These are phyloP conservation scores for Phrynosoma blainvillii DNA, from an alignment of 2,113 vertebrate genomes.

Conservation along the genomic window DNA sequence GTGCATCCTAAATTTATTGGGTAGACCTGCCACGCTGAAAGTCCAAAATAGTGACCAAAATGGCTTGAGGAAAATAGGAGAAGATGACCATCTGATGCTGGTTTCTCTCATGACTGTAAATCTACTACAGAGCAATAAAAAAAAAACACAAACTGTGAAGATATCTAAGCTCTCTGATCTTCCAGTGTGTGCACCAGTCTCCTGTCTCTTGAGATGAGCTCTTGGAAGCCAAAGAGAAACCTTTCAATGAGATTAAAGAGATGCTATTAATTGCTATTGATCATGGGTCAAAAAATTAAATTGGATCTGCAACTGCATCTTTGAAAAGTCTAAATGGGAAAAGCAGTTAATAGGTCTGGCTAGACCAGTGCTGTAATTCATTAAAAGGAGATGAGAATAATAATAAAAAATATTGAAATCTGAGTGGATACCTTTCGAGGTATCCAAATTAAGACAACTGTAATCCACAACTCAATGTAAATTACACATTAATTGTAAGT, in stretches of 20 bases:
- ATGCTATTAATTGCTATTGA: slow-evolving; percentile 96
- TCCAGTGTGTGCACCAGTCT: slow-evolving; percentile 47
- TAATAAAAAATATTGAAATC: slow-evolving; percentile 46
- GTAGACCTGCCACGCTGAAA: too few relatives aligned
- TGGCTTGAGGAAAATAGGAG: too few relatives aligned
- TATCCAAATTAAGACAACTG: slow-evolving; percentile 27
- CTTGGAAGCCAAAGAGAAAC: slow-evolving; percentile 77
- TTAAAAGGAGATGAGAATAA: slow-evolving; percentile 79
- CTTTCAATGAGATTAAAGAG: slow-evolving; percentile 93
- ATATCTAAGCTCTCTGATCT: slow-evolving; percentile 39
- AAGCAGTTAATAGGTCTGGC: slow-evolving; percentile 87
- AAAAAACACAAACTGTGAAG: fast-evolving
- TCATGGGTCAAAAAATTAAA: slow-evolving; percentile 93
- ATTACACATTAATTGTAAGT: slow-evolving; percentile 16
- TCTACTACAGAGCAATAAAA: fast-evolving
- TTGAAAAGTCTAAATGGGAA: slow-evolving; percentile 82
- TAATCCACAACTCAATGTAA: neutral
- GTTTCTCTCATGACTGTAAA: neutral
- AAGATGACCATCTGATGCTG: too few relatives aligned
- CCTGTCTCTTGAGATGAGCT: slow-evolving; percentile 63
- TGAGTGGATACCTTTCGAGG: slow-evolving; percentile 48
- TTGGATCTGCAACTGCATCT: slow-evolving; percentile 85
- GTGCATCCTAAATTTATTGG: neutral
- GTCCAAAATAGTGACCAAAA: neutral
- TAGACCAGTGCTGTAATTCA: slow-evolving; percentile 88